Percentiles rank a stretch among this genome's conserved stretches.
phyloP scores from a whole-genome alignment of 1,140 invertebrate genomes.

The Nasonia vitripennis region DNA sequence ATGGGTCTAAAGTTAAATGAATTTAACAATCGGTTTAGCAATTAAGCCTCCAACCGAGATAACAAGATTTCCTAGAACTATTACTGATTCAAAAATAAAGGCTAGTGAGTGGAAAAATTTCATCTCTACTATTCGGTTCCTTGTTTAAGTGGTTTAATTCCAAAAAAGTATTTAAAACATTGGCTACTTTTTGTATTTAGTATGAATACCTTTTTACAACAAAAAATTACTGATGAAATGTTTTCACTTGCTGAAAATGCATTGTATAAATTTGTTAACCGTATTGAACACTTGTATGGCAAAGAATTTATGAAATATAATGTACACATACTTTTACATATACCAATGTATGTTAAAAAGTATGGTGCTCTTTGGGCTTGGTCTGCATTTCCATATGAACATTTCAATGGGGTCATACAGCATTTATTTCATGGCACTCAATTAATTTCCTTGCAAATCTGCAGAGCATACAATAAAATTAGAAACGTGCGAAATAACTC shows the following conservation, averaged over 20 bases:
- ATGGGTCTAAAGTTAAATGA: constrained; percentile 2
- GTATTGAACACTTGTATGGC: neutral
- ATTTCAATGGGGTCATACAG: too few relatives aligned
- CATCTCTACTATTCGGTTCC: constrained; percentile 28
- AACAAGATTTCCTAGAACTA: constrained; percentile 15
- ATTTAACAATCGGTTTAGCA: neutral
- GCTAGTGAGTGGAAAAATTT: neutral
- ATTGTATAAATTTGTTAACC: too few relatives aligned
- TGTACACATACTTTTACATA: neutral
- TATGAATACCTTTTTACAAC: neutral
- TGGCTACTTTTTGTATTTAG: constrained; percentile 17
- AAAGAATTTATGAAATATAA: neutral
- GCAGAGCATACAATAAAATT: neutral
- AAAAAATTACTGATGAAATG: too few relatives aligned
- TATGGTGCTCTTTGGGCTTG: too few relatives aligned
- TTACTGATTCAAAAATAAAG: neutral
- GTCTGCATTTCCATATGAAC: too few relatives aligned
- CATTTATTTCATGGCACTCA: too few relatives aligned
- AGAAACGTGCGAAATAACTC: neutral
- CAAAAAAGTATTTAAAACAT: constrained; percentile 26
- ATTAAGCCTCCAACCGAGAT: constrained; percentile 35
- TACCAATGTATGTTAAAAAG: neutral
- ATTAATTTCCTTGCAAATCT: neutral
- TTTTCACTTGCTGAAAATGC: too few relatives aligned
- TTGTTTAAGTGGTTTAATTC: constrained; percentile 1